phyloP scores from a whole-genome alignment of 1,140 invertebrate species.

The Anagrus nilaparvatae region DNA sequence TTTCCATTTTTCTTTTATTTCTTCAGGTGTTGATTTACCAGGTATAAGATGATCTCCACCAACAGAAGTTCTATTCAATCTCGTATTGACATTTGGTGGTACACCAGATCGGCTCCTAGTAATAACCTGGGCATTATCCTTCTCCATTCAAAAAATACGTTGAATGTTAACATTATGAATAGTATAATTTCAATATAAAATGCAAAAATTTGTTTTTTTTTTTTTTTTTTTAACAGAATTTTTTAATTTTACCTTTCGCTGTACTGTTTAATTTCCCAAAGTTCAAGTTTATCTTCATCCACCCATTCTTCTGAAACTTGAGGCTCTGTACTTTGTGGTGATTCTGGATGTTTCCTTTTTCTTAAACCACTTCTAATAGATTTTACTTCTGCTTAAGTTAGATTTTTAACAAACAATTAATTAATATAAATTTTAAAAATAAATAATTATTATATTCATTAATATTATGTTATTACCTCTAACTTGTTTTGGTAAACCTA shows the following conservation, averaged over 20 bases:
- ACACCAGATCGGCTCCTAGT: slow-evolving; percentile 63
- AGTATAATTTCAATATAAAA: too few relatives aligned
- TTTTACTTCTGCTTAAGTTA: slow-evolving; percentile 84
- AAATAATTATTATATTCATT: too few relatives aligned
- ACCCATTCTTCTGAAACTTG: slow-evolving; percentile 91
- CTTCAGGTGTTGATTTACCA: slow-evolving; percentile 56
- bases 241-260: slow-evolving; percentile 84
- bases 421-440: neutral
- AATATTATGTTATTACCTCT: slow-evolving; percentile 49
- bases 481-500: slow-evolving; percentile 86
- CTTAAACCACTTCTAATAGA: slow-evolving; percentile 85
- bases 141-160: slow-evolving; percentile 50
- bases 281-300: slow-evolving; percentile 87
- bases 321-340: slow-evolving; percentile 80
- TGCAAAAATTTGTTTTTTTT: too few relatives aligned
- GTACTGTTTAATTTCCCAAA: slow-evolving; percentile 96
- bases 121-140: slow-evolving; percentile 56
- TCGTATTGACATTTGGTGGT: too few relatives aligned
- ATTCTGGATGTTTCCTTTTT: slow-evolving; percentile 83
- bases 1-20: slow-evolving; percentile 85
- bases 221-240: too few relatives aligned
- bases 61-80: slow-evolving; percentile 22
- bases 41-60: slow-evolving; percentile 38
- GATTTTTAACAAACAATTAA: too few relatives aligned
- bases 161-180: too few relatives aligned